Base-by-base conservation (phyloP, 2,888 invertebrate genomes). In the Sarcophaga caerulescens region DNA sequence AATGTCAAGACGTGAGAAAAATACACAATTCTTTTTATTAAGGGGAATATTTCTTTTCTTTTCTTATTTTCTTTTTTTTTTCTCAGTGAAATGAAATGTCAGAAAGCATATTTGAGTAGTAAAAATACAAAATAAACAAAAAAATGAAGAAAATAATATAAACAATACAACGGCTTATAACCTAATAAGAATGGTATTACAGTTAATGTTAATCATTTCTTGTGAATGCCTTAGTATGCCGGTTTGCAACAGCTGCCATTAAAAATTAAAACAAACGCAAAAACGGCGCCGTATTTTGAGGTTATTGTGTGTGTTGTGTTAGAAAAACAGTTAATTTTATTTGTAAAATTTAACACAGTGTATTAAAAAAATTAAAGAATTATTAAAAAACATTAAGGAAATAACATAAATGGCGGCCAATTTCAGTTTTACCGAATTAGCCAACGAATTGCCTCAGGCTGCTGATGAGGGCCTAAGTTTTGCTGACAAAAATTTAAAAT, bases 401-500 rank as follows among this genome's bases (percentile, higher is more conserved):
- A 17, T 12, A 10, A 14, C 4, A 70, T 35, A 76, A 70, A 89
- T 89, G 81, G 78, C 79, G 4, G 68, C 88, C 4, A 88, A 23
- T 62, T 92, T 92, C 62, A 91, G 87, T 86, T 91, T 92, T 52
- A 86, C 85, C 4, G 87, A 81, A 60, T 87, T 90, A 85, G 89
- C 89, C 1, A 89, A 90, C 23, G 90, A 90, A 84, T 73, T 91
- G 45, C 81, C 87, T 35, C 35, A 35, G 35, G 10, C 35, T 8
- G 35, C 8, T n/a, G 92, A 93, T 80, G 88, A 90, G 14, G 97
- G 97, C 71, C 95, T 98, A 19, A 96, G 96, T 90, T 98, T 98
- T 92, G 96, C 96, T 85, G 97, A 97, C 79, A 95, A 95, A 93
- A 96, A 96, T 0, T 92, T 97, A 74, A 97, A 97, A 93, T 94